Evolutionary conservation across 2,113 vertebrate genomes (phyloP).

Genomic region (Monopterus albus): DNA sequence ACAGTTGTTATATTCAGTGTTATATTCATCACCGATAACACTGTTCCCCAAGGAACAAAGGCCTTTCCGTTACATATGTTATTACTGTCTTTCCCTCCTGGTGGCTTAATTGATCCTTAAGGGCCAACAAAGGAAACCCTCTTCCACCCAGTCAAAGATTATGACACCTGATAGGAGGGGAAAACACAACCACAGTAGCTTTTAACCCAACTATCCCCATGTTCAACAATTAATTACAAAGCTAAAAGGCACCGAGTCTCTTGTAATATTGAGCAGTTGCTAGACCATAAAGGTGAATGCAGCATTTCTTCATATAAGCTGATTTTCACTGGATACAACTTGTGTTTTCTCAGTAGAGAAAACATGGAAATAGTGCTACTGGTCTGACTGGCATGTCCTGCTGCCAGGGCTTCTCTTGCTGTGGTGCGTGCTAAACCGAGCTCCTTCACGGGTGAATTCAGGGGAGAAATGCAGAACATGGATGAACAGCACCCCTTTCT

Average conservation of each 20-base stretch:
- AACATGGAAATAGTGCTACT: slow-evolving; percentile 30
- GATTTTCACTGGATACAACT: slow-evolving; percentile 42
- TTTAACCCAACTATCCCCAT: slow-evolving; percentile 49
- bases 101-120: slow-evolving; percentile 76
- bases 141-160: slow-evolving; percentile 39
- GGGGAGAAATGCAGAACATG: slow-evolving; percentile 71
- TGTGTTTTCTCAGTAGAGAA: slow-evolving; percentile 32
- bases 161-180: slow-evolving; percentile 42
- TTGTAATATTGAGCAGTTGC: slow-evolving; percentile 29
- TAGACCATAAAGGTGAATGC: slow-evolving; percentile 43
- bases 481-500: slow-evolving; percentile 53
- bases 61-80: slow-evolving; percentile 68
- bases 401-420: slow-evolving; percentile 52
- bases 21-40: slow-evolving; percentile 73
- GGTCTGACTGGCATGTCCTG: slow-evolving; percentile 53
- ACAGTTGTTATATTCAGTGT: slow-evolving; percentile 63
- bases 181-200: slow-evolving; percentile 19
- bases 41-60: slow-evolving; percentile 56
- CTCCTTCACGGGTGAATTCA: slow-evolving; percentile 69
- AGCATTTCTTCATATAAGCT: slow-evolving; percentile 30
- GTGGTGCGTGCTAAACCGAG: slow-evolving; percentile 62
- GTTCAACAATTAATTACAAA: slow-evolving; percentile 64
- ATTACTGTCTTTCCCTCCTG: slow-evolving; percentile 63
- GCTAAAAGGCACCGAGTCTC: slow-evolving; percentile 34
- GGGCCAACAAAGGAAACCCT: slow-evolving; percentile 47